These are phyloP conservation scores for Isaurus tuberculatus DNA, from an alignment of 92 coral and sea anemone genomes.

Conservation along the genomic window DNA sequence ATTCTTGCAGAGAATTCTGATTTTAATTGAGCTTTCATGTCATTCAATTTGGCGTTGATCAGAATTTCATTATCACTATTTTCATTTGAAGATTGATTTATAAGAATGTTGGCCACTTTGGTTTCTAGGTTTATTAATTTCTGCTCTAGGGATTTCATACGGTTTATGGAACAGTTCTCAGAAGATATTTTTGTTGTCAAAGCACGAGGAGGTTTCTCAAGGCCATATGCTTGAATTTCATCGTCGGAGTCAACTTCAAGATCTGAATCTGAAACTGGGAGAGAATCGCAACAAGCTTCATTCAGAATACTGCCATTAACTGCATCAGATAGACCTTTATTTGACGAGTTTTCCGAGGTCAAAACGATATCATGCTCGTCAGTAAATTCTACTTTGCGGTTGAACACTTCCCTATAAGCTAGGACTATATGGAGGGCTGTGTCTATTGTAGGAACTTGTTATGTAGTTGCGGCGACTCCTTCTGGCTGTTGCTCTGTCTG, in stretches of 20 bases:
- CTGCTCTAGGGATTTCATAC: neutral
- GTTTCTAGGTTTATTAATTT: slow-evolving; percentile 2
- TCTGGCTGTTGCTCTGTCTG: too few species aligned
- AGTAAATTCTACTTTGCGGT: slow-evolving; percentile 1
- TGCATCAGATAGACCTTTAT: neutral
- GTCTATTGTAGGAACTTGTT: too few species aligned
- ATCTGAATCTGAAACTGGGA: slow-evolving; percentile 8
- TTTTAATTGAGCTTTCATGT: neutral
- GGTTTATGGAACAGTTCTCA: neutral
- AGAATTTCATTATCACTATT: slow-evolving; percentile 1
- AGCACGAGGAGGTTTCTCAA: neutral
- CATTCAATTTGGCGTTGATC: slow-evolving; percentile 1
- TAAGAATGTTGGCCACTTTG: slow-evolving; percentile 6
- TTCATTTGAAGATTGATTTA: neutral
- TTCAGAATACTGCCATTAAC: neutral
- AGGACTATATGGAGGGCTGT: too few species aligned
- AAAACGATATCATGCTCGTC: neutral
- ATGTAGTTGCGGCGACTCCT: too few species aligned
- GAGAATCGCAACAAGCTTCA: neutral
- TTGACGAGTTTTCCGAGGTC: neutral
- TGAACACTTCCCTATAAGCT: slow-evolving; percentile 1
- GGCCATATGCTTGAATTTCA: neutral
- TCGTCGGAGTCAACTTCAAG: neutral
- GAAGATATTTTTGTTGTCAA: neutral
- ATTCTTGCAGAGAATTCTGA: neutral